Base-by-base conservation (phyloP, 2,113 vertebrate species). In the Misgurnus mizolepis region DNA sequence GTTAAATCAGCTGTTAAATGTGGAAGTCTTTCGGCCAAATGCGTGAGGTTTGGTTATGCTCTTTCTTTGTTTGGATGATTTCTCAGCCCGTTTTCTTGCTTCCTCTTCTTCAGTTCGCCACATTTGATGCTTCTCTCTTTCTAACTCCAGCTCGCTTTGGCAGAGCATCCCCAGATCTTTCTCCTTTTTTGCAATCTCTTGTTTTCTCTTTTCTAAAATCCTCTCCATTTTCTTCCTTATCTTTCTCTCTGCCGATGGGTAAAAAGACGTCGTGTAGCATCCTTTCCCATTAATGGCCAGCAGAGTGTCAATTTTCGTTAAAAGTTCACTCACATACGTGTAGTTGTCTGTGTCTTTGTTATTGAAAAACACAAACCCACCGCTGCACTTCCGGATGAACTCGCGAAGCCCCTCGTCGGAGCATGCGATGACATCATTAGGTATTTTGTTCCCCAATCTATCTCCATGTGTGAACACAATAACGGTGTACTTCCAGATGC, bases 381-480 rank as follows among this genome's bases (percentile, higher is more conserved):
- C 86, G 7, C 85, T 84, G 45, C 90, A 90, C 78, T 80, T 87
- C 65, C 86, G 86, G 41, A 90, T 84, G 70, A 90, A 89, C 56
- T 65, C 65, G 43, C 84, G 85, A 40, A 90, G 84, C 41, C 80
- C 78, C 11, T 78, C 69, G 0, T 91, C 85, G 0, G 88, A 85
- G 10, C 84, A 71, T 0, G 67, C 55, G 3, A 91, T 88, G 47
- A 90, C 27, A 0, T 80, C 60, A 5, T 90, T 88, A 7, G 55
- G 4, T 5, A 3, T 58, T 58, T 58, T 58, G 5, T n/a, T 6
- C 55, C 17, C 55, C 4, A 90, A 64, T 0, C 82, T 67, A 70
- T 91, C 88, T 0, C 88, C 90, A 3, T 90, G 86, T 7, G 86
- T 90, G 80, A 91, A 88, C 66, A 90, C 62, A 56, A 90, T 80